Evolutionary conservation across 2,888 invertebrate species (phyloP), one percentile per base, ranked within the genome.

Genomic region (Acronicta alni): DNA sequence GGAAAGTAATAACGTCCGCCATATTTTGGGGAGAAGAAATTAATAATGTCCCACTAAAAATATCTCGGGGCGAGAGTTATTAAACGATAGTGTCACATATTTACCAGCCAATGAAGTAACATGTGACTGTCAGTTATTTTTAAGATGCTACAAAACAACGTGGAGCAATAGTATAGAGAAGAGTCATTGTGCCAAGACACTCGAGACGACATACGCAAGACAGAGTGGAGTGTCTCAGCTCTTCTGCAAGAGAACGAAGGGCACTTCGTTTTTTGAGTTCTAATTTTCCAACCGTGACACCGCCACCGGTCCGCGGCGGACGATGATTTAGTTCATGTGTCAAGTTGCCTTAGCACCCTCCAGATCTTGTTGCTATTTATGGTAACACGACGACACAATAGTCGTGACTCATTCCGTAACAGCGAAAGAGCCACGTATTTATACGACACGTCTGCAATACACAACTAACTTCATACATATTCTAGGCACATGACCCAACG

Each of bases 331-430:
- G 76, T 79, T 75, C 68, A 74, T 78, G 75, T 81, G 83, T 81
- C 78, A 80, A 77, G 79, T 78, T 80, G 75, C 77, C 72, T 72
- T 75, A 80, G 80, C 84, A 85, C 85, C 85, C 87, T 85, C 79
- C 79, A 79, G 77, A 81, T 83, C 78, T 84, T 79, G 83, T 69
- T 61, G 84, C 88, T 89, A 89, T 89, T 89, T 89, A 87, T 87
- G 88, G 89, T 79, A 83, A 75, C 83, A 81, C 81, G 80, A 82
- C 86, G 81, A 86, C 84, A 89, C 88, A 87, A 87, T 85, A 80
- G 79, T 78, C 78, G 78, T 89, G 89, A 89, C 78, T 87, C 89
- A 88, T 77, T 77, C 80, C 65, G 65, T 70, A 78, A 70, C 77
- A 79, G 76, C 80, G 71, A 77, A 79, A 79, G 77, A 76, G 73